Conservation (phyloP, 2,113 vertebrate species). For the Delphinapterus leucas region DNA sequence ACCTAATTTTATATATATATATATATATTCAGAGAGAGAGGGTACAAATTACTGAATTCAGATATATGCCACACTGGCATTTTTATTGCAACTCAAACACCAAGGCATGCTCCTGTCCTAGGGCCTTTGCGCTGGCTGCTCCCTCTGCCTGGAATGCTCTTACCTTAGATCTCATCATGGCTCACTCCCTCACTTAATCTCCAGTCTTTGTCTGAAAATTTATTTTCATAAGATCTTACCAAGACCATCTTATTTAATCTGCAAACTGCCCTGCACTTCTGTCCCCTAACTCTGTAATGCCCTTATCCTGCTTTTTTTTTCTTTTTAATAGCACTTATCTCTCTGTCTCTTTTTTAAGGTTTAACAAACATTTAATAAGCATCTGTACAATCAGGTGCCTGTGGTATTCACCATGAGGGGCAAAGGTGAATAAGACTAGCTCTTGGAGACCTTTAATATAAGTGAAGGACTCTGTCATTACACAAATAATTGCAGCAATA, state of each 20-base stretch:
- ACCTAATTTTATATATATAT: background rate
- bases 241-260: background rate
- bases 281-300: background rate
- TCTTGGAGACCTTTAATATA: background rate
- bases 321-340: background rate
- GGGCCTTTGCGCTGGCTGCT: background rate
- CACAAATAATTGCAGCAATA: background rate
- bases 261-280: background rate
- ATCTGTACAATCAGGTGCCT: background rate
- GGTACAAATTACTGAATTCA: background rate
- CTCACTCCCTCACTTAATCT: background rate
- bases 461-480: background rate
- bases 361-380: background rate
- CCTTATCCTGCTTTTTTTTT: background rate
- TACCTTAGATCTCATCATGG: background rate
- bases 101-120: background rate
- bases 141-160: background rate
- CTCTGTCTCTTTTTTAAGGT: background rate
- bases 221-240: background rate
- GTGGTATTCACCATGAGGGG: background rate
- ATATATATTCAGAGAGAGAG: background rate
- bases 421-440: background rate
- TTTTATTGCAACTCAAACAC: background rate
- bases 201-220: background rate
- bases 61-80: background rate